Conservation (phyloP, 64 coral and sea anemone genomes). For the Exaiptasia diaphana region DNA sequence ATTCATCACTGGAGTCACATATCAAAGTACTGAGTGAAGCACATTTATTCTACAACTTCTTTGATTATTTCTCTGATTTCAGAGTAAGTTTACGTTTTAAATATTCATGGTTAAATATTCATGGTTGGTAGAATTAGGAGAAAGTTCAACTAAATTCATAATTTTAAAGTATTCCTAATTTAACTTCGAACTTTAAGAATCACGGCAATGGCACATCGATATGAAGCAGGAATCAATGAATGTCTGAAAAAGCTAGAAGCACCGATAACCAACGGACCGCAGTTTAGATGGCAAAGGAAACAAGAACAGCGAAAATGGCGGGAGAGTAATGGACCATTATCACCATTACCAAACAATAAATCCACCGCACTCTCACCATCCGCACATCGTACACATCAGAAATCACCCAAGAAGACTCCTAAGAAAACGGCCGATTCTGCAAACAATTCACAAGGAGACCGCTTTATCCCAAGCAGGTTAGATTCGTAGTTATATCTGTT, state of each 20-base stretch:
- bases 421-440: slow-evolving; percentile 15
- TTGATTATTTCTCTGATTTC: too few relatives aligned
- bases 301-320: slow-evolving; percentile 14
- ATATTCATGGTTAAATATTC: too few relatives aligned
- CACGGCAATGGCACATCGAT: slow-evolving; percentile 48
- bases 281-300: slow-evolving; percentile 60
- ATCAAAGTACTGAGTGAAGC: too few relatives aligned
- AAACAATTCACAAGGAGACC: slow-evolving; percentile 34
- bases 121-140: too few relatives aligned
- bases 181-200: too few relatives aligned
- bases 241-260: slow-evolving; percentile 61
- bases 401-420: slow-evolving; percentile 55
- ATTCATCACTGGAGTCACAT: too few relatives aligned
- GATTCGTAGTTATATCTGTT: too few relatives aligned
- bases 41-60: too few relatives aligned
- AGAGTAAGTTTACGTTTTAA: too few relatives aligned
- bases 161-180: too few relatives aligned
- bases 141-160: too few relatives aligned
- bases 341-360: slow-evolving; percentile 31
- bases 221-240: slow-evolving; percentile 50
- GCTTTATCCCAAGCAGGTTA: slow-evolving; percentile 66
- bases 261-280: slow-evolving; percentile 26
- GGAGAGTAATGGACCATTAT: slow-evolving; percentile 10
- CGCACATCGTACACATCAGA: background rate
- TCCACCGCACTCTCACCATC: background rate